phyloP scores from a whole-genome alignment of 2,888 invertebrate genomes.

The Philhelius pedissequus region DNA sequence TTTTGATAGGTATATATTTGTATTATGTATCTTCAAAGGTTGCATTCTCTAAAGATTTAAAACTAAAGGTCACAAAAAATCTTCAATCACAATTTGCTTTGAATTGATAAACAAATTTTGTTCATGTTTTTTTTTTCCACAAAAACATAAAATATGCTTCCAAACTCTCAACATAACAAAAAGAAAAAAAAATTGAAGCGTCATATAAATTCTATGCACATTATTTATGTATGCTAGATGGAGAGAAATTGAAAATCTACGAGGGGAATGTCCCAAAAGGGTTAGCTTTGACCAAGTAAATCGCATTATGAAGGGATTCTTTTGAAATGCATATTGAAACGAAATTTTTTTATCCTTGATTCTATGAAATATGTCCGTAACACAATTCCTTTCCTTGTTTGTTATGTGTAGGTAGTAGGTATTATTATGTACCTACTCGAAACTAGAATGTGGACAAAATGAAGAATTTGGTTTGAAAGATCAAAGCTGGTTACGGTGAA shows the following conservation, averaged over 20 bases:
- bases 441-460: constrained; percentile 13
- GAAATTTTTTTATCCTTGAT: constrained; percentile 7
- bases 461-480: constrained; percentile 40
- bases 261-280: constrained; percentile 50
- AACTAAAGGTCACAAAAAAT: neutral
- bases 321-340: constrained; percentile 60
- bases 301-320: constrained; percentile 56
- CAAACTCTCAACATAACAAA: neutral
- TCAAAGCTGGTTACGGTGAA: neutral
- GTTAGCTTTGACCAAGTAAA: constrained; percentile 58
- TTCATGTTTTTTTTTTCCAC: neutral
- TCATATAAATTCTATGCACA: neutral
- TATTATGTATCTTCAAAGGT: neutral
- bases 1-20: no score
- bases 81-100: neutral
- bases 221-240: neutral
- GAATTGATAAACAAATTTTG: constrained; percentile 13
- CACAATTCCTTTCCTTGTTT: constrained; percentile 14
- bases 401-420: no score
- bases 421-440: neutral
- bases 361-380: constrained; percentile 23
- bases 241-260: constrained; percentile 35
- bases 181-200: neutral
- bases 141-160: neutral
- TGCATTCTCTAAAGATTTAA: neutral